These are phyloP conservation scores for Philotrypesis tridentata DNA, from an alignment of 1,140 invertebrate genomes.

Conservation along the genomic window DNA sequence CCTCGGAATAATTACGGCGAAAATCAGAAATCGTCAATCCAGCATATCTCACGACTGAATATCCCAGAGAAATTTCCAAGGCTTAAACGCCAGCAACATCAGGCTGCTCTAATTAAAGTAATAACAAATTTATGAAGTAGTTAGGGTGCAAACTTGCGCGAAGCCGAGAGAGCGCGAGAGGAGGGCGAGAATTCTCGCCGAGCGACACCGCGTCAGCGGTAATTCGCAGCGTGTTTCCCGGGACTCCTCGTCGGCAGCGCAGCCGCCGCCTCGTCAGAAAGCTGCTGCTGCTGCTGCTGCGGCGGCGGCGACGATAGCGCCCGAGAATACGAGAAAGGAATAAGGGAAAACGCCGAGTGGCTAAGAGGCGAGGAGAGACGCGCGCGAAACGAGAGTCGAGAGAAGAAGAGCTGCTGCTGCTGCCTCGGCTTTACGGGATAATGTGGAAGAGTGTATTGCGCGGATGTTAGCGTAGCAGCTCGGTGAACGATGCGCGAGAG, in stretches of 20 bases:
- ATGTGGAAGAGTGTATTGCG: background rate
- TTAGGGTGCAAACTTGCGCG: background rate
- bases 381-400: background rate
- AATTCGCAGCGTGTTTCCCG: conserved; percentile 25
- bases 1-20: background rate
- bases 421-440: too few relatives aligned
- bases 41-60: too few relatives aligned
- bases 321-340: background rate
- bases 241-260: background rate
- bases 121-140: background rate
- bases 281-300: background rate
- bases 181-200: background rate
- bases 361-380: conserved; percentile 1
- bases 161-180: background rate
- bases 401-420: too few relatives aligned
- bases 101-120: background rate
- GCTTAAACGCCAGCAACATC: background rate
- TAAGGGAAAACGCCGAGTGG: background rate
- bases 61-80: background rate
- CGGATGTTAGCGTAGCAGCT: background rate
- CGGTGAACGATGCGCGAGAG: background rate
- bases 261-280: background rate
- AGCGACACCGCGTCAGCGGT: background rate
- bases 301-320: background rate
- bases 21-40: background rate